Percentiles rank a stretch among this genome's conserved stretches.
These are phyloP conservation scores for Dinocampus coccinellae DNA, from an alignment of 2,888 invertebrate species.

Conservation along the genomic window DNA sequence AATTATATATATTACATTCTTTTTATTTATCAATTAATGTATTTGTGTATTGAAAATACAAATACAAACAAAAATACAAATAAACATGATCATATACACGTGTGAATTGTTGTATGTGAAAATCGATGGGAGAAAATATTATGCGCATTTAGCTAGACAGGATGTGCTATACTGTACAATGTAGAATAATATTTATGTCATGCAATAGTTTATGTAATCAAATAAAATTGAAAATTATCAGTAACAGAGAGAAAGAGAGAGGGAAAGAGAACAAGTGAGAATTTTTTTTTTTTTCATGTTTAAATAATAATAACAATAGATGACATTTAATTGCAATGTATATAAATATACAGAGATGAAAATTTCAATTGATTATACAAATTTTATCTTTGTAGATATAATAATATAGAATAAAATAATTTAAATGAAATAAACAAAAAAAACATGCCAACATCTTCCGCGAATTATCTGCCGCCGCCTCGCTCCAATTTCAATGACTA, in stretches of 20 bases:
- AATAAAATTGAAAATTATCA: slow-evolving; percentile 3
- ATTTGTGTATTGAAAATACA: too few species aligned
- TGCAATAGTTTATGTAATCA: not conserved
- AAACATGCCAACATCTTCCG: slow-evolving; percentile 37
- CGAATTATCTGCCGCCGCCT: slow-evolving; percentile 43
- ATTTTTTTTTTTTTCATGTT: too few species aligned
- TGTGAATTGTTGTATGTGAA: not conserved
- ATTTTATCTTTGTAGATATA: slow-evolving; percentile 25
- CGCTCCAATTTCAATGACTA: slow-evolving; percentile 47
- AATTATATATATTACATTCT: not conserved
- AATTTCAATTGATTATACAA: not conserved
- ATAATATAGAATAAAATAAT: slow-evolving; percentile 6
- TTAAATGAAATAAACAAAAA: too few species aligned
- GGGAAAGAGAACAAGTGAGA: too few species aligned
- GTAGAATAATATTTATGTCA: not conserved
- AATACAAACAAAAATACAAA: too few species aligned
- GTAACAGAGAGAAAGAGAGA: slow-evolving; percentile 4
- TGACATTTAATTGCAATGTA: too few species aligned
- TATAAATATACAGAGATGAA: not conserved
- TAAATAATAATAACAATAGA: not conserved
- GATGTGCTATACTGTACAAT: not conserved
- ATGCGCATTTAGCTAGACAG: not conserved
- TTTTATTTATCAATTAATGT: not conserved
- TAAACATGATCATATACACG: too few species aligned
- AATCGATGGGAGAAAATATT: not conserved